Evolutionary conservation across 2,797 vertebrate genomes (phyloP).

Genomic region (Oreochromis grahami): DNA sequence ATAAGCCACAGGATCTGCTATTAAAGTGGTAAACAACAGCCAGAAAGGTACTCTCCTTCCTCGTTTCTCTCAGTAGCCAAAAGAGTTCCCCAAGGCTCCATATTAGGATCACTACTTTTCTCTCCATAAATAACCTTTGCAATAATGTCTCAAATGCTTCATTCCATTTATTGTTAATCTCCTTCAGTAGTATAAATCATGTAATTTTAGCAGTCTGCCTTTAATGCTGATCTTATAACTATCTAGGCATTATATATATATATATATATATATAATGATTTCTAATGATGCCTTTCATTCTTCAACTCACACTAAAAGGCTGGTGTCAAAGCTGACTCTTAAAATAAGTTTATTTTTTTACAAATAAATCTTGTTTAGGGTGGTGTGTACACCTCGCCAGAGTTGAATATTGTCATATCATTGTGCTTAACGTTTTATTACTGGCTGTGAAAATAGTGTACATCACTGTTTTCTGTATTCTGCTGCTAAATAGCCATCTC

Average conservation of each 20-base stretch:
- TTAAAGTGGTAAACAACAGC: background rate
- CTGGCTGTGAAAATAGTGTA: background rate
- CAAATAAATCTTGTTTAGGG: background rate
- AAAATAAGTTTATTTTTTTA: background rate
- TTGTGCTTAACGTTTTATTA: background rate
- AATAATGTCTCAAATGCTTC: background rate
- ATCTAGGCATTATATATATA: background rate
- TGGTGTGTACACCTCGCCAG: background rate
- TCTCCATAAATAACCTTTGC: background rate
- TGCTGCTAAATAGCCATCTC: background rate
- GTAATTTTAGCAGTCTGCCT: background rate
- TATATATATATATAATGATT: background rate
- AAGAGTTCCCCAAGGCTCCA: background rate
- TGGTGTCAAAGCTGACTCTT: background rate
- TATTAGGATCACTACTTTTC: background rate
- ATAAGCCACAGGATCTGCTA: background rate
- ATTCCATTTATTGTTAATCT: background rate
- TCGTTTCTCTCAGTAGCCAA: background rate
- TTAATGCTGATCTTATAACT: background rate
- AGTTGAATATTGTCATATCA: background rate
- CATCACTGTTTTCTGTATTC: background rate
- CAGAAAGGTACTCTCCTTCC: background rate
- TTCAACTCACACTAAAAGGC: background rate
- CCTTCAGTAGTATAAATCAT: background rate
- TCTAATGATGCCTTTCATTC: background rate